A percentile compares a stretch with the other conserved stretches of the same genome.
Evolutionary conservation across 1,140 invertebrate genomes (phyloP).

Genomic region (Oryctes rhinoceros): DNA sequence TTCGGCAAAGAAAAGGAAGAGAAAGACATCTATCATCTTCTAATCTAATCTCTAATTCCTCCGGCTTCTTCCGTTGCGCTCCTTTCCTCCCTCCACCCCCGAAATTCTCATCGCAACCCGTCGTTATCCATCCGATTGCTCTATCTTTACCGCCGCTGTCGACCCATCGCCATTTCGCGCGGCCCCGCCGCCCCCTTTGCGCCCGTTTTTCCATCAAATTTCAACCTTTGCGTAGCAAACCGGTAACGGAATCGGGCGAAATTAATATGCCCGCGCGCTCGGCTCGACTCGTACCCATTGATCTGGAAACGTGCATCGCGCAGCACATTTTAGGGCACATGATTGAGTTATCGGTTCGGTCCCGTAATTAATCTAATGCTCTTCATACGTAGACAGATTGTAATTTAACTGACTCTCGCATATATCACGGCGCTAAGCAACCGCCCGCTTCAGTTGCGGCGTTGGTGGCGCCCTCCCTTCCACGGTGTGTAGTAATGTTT

Average conservation of each 20-base stretch:
- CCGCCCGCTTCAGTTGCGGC: slow-evolving; percentile 8
- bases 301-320: slow-evolving; percentile 40
- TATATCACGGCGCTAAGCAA: slow-evolving; percentile 43
- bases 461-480: neutral
- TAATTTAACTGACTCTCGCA: slow-evolving; percentile 42
- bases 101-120: too few relatives aligned
- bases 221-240: slow-evolving; percentile 24
- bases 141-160: too few relatives aligned
- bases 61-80: too few relatives aligned
- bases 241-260: slow-evolving; percentile 23
- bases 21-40: too few relatives aligned
- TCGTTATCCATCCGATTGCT: too few relatives aligned
- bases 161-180: neutral
- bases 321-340: slow-evolving; percentile 43
- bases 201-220: slow-evolving; percentile 31
- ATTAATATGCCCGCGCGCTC: slow-evolving; percentile 26
- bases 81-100: too few relatives aligned
- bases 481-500: neutral
- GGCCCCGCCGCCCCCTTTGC: neutral
- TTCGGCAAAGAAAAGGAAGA: too few relatives aligned
- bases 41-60: too few relatives aligned
- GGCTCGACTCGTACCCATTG: slow-evolving; percentile 38
- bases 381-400: slow-evolving; percentile 42
- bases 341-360: slow-evolving; percentile 43
- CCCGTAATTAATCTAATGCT: slow-evolving; percentile 45